Conservation (phyloP, 2,113 vertebrate genomes). For the Oreocharis arfaki region DNA sequence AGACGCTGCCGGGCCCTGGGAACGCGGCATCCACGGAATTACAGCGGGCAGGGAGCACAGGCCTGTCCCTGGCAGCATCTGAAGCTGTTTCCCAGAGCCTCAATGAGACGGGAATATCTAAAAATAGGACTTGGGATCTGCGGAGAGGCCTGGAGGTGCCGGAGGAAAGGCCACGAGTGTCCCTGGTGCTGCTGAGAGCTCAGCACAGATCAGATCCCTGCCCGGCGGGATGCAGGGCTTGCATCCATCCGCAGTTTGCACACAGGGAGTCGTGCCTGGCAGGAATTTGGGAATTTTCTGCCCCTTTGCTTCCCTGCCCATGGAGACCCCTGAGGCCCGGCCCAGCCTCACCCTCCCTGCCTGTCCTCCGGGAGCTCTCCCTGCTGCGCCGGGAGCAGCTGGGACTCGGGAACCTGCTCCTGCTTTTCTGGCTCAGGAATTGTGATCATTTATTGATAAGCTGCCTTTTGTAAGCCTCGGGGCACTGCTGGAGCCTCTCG, state of each 20-base stretch:
- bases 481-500: background rate
- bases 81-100: background rate
- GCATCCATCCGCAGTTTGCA: background rate
- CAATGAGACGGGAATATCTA: background rate
- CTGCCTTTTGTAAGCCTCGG: background rate
- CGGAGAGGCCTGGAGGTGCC: background rate
- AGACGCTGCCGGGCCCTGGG: background rate
- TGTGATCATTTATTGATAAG: background rate
- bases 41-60: background rate
- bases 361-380: background rate
- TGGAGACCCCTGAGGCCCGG: background rate
- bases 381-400: background rate
- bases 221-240: background rate
- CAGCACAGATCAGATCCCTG: background rate
- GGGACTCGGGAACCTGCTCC: background rate
- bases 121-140: background rate
- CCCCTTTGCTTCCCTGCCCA: background rate
- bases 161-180: background rate
- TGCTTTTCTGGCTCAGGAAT: background rate
- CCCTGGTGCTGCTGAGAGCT: background rate
- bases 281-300: background rate
- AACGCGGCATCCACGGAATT: accelerated
- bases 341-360: accelerated
- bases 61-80: background rate
- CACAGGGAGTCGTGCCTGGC: background rate